Percentiles rank a stretch among this genome's conserved stretches.
Evolutionary conservation across 1,140 invertebrate genomes (phyloP).

Genomic region (Ridgeia piscesae): DNA sequence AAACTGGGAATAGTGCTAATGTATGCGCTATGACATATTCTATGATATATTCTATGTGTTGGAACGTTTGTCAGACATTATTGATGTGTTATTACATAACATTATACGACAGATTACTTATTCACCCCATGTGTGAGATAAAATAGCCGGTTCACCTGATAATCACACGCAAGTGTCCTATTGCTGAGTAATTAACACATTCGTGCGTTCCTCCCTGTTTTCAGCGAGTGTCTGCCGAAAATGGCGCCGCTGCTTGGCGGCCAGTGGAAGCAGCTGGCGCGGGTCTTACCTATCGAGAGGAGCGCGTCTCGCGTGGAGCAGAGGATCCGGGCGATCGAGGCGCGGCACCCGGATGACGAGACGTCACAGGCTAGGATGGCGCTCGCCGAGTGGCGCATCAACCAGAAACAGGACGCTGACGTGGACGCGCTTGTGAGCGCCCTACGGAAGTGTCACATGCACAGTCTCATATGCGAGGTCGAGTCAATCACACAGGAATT

Average conservation of each 20-base stretch:
- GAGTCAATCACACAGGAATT: slow-evolving; percentile 18
- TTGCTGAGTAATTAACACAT: not conserved
- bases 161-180: not conserved
- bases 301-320: not conserved
- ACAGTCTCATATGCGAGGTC: slow-evolving; percentile 14
- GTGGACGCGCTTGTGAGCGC: slow-evolving; percentile 23
- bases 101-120: not conserved
- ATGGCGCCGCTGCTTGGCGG: not conserved
- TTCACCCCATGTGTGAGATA: not conserved
- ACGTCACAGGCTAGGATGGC: slow-evolving; percentile 23
- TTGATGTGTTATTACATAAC: no score
- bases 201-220: not conserved
- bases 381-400: slow-evolving; percentile 22
- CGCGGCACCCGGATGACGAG: slow-evolving; percentile 17
- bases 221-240: slow-evolving; percentile 7
- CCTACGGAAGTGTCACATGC: slow-evolving; percentile 23
- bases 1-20: no score
- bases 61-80: no score
- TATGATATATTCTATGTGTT: no score
- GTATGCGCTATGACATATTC: no score
- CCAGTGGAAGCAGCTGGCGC: slow-evolving; percentile 28
- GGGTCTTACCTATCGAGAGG: slow-evolving; percentile 19
- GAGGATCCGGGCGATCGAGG: slow-evolving; percentile 22
- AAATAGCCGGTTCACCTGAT: not conserved
- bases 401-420: slow-evolving; percentile 21